Base-by-base conservation (phyloP, 2,888 invertebrate species). In the Acronicta aceris region DNA sequence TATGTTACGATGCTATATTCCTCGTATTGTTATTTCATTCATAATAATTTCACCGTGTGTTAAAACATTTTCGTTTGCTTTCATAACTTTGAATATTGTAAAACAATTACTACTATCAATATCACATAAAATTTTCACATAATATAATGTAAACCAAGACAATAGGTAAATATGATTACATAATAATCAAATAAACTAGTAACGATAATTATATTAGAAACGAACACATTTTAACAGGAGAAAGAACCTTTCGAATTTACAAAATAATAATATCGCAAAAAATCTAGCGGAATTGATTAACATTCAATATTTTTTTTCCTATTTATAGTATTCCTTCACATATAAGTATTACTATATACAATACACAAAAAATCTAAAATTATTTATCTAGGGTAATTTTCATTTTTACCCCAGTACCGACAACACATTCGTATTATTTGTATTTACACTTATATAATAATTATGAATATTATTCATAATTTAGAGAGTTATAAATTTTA, bases 401-500 rank as follows among this genome's bases (percentile, higher is more conserved):
- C 25, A 45, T 65, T 64, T 74, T 40, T 49, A 74, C 71, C 75
- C 78, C 74, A 79, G 61, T 60, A 61, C 63, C 53, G 68, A 79
- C 69, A 78, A 81, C 61, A 70, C 51, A 27, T 58, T 62, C 47
- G 48, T 79, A 69, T 43, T 71, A 30, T 55, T 51, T 62, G 54
- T 79, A 78, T 82, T 61, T 79, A 82, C 75, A 75, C 55, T 63
- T 76, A 71, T 6, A 70, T 69, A 65, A 71, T 59, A 56, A 71
- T 68, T 76, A 81, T 74, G 66, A 76, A 78, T 74, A 56, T 75
- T 45, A 76, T 79, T 74, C 68, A 78, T 75, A 80, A 72, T 71
- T 65, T 73, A 79, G 69, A 72, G 69, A 78, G 64, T 81, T 67
- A 79, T 78, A 82, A 79, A 78, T 86, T 88, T 89, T 76, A 88